A percentile compares a stretch with the other conserved stretches of the same genome.
Evolutionary conservation across 2,113 vertebrate genomes (phyloP).

Genomic region (Atrichornis clamosus): DNA sequence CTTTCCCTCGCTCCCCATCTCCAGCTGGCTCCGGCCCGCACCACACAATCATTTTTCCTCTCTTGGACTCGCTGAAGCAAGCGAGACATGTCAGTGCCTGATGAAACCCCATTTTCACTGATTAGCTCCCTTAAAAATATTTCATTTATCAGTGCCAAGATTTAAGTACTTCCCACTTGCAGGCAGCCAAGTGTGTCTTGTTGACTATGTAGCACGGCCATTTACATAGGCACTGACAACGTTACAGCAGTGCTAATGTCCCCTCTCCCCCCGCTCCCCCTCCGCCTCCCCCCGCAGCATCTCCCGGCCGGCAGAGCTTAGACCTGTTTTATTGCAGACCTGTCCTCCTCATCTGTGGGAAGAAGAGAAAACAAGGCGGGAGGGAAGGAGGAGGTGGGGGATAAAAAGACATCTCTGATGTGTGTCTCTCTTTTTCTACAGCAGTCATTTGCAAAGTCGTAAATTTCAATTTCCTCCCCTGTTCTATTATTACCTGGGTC

Average conservation of each 20-base stretch:
- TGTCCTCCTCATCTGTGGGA: constrained; percentile 64
- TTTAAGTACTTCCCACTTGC: constrained; percentile 76
- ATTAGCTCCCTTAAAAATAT: constrained; percentile 95
- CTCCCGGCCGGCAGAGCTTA: constrained; percentile 51
- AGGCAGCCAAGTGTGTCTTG: constrained; percentile 84
- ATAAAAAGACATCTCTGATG: constrained; percentile 61
- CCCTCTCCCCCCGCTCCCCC: constrained; percentile 8
- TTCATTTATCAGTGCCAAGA: constrained; percentile 94
- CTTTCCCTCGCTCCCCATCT: constrained; percentile 30
- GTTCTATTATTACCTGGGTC: constrained; percentile 88
- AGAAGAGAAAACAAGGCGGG: constrained; percentile 54
- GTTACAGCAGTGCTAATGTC: constrained; percentile 83
- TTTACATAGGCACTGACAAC: constrained; percentile 87
- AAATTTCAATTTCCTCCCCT: constrained; percentile 91
- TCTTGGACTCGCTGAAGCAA: constrained; percentile 83
- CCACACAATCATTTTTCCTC: constrained; percentile 85
- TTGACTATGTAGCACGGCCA: constrained; percentile 90
- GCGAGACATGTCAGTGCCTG: constrained; percentile 86
- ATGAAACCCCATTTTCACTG: constrained; percentile 93
- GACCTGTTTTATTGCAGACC: constrained; percentile 64
- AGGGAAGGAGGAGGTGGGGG: not conserved
- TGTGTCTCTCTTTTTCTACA: constrained; percentile 69
- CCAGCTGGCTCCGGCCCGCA: constrained; percentile 11
- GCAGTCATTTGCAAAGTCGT: constrained; percentile 95
- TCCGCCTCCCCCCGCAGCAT: not conserved